Base-by-base conservation (phyloP, 2,888 invertebrate genomes). In the Tetranychus truncatus region DNA sequence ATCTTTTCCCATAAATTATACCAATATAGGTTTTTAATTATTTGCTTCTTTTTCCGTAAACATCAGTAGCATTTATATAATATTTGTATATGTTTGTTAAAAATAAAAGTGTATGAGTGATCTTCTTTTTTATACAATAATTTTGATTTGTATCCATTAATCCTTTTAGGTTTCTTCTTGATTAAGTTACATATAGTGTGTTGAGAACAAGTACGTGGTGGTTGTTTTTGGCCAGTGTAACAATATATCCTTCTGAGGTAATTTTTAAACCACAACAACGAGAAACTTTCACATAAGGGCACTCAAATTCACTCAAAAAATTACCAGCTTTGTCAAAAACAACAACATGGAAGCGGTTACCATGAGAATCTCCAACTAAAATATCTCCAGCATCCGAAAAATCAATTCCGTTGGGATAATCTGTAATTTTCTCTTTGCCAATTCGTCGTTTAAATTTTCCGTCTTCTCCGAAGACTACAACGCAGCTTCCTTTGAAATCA, bases 181-280 rank as follows among this genome's bases (percentile, higher is more conserved):
- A 55, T 55, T 55, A 55, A 55, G 9, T 55, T 55, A 55, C 55
- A 55, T 55, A 55, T 11, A 55, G 6, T 55, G 55, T 55, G 55
- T 55, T 55, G 55, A 95, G 88, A 84, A 96, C 92, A 84, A 96
- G 88, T 82, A 96, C 95, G 85, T 95, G 94, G 85, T 96, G 95
- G 86, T 96, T 96, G 87, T 95, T 96, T 87, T 96, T 96, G 83
- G 95, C 95, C 85, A 96, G 86, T 79, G 95, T 93, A 80, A 93
- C 92, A 81, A 95, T 91, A 84, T 92, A 94, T 80, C 95, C 95
- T 84, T 95, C 95, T 24, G 92, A 91, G 76, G 95, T 95, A 81
- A 96, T 94, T 86, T 95, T 95, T 82, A 96, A 86, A 78, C 95
- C 95, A 84, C 95, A 96, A 87, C 95, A 96, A 81, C 95, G 91